Conservation (phyloP, 1,140 invertebrate genomes). For the Wasmannia auropunctata region DNA sequence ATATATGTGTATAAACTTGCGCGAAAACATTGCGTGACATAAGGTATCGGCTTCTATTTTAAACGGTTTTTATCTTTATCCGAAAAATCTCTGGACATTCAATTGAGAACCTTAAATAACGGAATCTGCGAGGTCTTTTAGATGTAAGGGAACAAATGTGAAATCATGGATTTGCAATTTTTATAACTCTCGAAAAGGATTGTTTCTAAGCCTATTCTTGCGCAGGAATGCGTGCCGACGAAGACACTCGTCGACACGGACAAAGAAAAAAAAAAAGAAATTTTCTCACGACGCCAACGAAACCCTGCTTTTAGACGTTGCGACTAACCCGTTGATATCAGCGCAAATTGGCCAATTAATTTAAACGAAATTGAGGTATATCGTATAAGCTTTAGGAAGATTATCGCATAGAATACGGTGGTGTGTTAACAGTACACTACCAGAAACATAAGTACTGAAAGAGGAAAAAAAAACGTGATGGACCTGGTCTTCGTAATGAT, state of each 20-base stretch:
- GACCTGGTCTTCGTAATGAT: neutral
- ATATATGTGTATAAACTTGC: conserved; percentile 1
- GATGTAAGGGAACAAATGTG: neutral
- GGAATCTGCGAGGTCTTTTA: conserved; percentile 28
- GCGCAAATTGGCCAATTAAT: conserved; percentile 2
- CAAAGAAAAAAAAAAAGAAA: neutral
- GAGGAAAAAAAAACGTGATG: conserved; percentile 8
- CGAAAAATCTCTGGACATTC: conserved; percentile 6
- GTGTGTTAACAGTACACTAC: conserved; percentile 54
- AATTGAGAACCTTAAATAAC: conserved; percentile 14
- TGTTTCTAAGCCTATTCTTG: conserved; percentile 26
- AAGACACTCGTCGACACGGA: neutral
- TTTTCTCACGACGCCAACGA: conserved; percentile 6
- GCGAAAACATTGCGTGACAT: conserved; percentile 35
- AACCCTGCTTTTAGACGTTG: conserved; percentile 30
- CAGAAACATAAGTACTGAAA: conserved; percentile 60
- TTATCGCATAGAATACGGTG: conserved; percentile 26
- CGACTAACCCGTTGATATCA: conserved; percentile 33
- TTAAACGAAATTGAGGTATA: conserved; percentile 31
- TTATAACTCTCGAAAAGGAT: conserved; percentile 31
- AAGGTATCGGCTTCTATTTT: conserved; percentile 28
- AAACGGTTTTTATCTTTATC: conserved; percentile 11
- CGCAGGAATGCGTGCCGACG: neutral
- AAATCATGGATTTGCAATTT: conserved; percentile 47
- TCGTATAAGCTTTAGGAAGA: conserved; percentile 40